Percentiles rank a stretch among this genome's conserved stretches.
phyloP scores from a whole-genome alignment of 2,888 invertebrate species.

The Entomobrya proxima region DNA sequence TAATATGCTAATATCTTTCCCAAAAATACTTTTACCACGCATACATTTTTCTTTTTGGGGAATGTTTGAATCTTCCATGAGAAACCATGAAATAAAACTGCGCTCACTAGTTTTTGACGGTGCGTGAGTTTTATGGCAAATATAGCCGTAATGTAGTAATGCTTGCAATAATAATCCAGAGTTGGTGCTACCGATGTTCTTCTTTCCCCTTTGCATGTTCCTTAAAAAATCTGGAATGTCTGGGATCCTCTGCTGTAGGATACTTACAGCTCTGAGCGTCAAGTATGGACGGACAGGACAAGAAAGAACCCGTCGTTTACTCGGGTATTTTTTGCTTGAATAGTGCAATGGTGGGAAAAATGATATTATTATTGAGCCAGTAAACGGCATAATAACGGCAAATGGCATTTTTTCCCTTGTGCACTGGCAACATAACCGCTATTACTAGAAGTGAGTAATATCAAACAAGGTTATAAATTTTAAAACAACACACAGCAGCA shows the following conservation, averaged over 20 bases:
- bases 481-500: constrained; percentile 28
- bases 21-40: background rate
- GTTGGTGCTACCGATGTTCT: background rate
- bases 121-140: constrained; percentile 61
- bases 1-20: constrained; percentile 54
- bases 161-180: constrained; percentile 47
- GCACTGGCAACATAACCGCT: background rate
- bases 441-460: constrained; percentile 46
- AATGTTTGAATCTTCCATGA: constrained; percentile 12
- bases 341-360: too few species aligned
- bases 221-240: constrained; percentile 3
- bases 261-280: background rate
- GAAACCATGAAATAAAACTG: background rate
- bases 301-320: background rate
- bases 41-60: background rate
- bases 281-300: background rate
- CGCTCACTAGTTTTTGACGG: constrained; percentile 32
- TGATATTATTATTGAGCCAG: constrained; percentile 42
- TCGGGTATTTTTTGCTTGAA: background rate
- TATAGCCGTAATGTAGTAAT: constrained; percentile 31
- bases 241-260: background rate
- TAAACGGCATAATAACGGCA: constrained; percentile 25
- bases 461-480: constrained; percentile 71
- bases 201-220: background rate
- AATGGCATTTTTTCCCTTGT: background rate